Conservation (phyloP, 2,797 vertebrate genomes). For the Botia almorhae region DNA sequence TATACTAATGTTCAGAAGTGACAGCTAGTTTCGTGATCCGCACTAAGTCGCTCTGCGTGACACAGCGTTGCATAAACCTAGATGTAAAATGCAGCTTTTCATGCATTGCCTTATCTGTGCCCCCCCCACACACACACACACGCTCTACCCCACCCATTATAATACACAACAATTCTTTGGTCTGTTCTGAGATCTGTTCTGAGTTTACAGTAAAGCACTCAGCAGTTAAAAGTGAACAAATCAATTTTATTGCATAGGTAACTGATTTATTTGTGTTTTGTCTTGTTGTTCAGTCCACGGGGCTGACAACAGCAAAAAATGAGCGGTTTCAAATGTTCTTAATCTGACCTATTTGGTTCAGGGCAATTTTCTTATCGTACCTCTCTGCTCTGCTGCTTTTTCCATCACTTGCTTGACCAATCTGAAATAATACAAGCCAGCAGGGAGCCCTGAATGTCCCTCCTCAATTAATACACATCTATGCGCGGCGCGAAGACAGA, state of each 20-base stretch:
- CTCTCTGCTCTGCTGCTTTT: slow-evolving; percentile 43
- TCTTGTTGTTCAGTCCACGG: not conserved
- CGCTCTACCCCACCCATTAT: not conserved
- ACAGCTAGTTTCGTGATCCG: slow-evolving; percentile 46
- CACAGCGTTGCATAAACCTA: slow-evolving; percentile 33
- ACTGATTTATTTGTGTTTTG: slow-evolving; percentile 24
- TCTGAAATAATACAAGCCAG: slow-evolving; percentile 54
- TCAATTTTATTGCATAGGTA: slow-evolving; percentile 34
- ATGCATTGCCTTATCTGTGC: slow-evolving; percentile 21
- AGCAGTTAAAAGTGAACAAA: slow-evolving; percentile 18
- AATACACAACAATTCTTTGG: not conserved
- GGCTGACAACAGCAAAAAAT: slow-evolving; percentile 44
- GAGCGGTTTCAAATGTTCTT: slow-evolving; percentile 40
- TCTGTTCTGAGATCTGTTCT: slow-evolving; percentile 7
- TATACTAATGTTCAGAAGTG: slow-evolving; percentile 47
- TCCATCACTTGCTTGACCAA: slow-evolving; percentile 48
- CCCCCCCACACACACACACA: not conserved
- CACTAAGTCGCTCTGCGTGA: slow-evolving; percentile 25
- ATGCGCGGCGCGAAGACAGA: slow-evolving; percentile 11
- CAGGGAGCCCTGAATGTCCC: slow-evolving; percentile 27
- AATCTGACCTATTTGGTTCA: slow-evolving; percentile 41
- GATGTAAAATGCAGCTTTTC: slow-evolving; percentile 34
- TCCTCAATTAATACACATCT: slow-evolving; percentile 45
- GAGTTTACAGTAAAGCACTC: slow-evolving; percentile 15
- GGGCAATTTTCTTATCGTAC: slow-evolving; percentile 48